Evolutionary conservation across 2,797 vertebrate species (phyloP), one percentile per base, ranked within the genome.

Genomic region (Rhynchotus rufescens): DNA sequence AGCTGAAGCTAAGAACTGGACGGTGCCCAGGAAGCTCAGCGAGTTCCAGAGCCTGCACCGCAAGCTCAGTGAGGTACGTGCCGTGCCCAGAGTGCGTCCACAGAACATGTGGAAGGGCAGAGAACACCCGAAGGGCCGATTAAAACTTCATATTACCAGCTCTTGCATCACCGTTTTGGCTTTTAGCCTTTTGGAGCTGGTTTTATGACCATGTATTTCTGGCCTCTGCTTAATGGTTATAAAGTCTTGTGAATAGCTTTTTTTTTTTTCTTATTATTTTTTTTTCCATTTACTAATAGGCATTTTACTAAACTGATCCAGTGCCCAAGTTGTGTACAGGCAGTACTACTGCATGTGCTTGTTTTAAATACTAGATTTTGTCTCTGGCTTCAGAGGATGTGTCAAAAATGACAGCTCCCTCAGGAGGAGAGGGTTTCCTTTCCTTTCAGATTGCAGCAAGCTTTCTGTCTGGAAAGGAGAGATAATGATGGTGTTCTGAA

Each of bases 11-110:
- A 99, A 98, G 95, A 98, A 97, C 96, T 99, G 99, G 99, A 98
- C 96, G 0, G 99, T 99, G 84, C 98, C 98, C 84, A 98, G 99
- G 96, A 99, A 98, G 95, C 98, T 99, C 92, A 99, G 97, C 10
- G 99, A 99, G 94, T 99, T 99, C 97, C 99, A 99, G 97, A 98
- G 98, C 89, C 97, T 99, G 72, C 99, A 99, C 96, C 98, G 99
- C 93, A 99, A 99, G 95, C 98, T 99, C 87, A 99, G 98, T 2
- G 99, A 99, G 99, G 99, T 99, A 13, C 22, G 22, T 10, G 47
- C 47, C 21, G 21, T 12, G 45, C 45, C 9, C 20, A 10, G 45
- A 22, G 45, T 5, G 21, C 54, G n/a, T 71, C 40, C 66, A 45
- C 68, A 30, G 40, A 3, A 30, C 40, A 6, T 26, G 36, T 45